A percentile compares a stretch with the other conserved stretches of the same genome.
Conservation (phyloP, 2,888 invertebrate genomes). For the Acronicta aceris region DNA sequence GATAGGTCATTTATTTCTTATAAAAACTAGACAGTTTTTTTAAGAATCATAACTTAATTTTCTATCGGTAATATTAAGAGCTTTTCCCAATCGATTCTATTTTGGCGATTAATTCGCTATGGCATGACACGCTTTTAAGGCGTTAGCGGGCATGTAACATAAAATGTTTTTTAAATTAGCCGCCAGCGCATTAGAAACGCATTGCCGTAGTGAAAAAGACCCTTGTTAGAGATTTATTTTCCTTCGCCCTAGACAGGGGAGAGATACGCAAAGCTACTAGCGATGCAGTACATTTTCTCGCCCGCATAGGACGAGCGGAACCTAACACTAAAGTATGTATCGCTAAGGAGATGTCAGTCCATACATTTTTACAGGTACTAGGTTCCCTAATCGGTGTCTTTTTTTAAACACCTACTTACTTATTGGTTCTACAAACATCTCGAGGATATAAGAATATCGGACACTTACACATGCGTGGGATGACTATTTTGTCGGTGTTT, state of each 20-base stretch:
- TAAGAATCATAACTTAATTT: background rate
- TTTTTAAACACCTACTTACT: background rate
- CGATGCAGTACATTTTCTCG: background rate
- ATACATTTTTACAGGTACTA: conserved; percentile 8
- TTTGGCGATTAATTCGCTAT: no score
- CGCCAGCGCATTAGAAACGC: no score
- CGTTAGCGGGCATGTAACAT: no score
- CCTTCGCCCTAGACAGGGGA: background rate
- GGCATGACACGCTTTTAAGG: no score
- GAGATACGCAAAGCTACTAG: background rate
- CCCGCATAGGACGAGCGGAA: background rate
- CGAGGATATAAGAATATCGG: background rate
- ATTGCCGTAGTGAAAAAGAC: no score
- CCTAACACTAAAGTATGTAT: conserved; percentile 2
- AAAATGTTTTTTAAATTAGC: no score
- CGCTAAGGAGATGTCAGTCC: conserved; percentile 18
- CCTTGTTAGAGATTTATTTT: background rate
- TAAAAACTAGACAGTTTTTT: no score
- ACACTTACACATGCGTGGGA: no score
- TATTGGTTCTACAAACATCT: conserved; percentile 1
- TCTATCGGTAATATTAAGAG: background rate
- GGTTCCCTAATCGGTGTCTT: background rate
- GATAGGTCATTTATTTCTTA: no score
- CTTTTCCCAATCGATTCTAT: background rate
- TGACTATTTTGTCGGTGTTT: no score